Conservation (phyloP, 2,888 invertebrate species). For the Eurytoma adleriae region DNA sequence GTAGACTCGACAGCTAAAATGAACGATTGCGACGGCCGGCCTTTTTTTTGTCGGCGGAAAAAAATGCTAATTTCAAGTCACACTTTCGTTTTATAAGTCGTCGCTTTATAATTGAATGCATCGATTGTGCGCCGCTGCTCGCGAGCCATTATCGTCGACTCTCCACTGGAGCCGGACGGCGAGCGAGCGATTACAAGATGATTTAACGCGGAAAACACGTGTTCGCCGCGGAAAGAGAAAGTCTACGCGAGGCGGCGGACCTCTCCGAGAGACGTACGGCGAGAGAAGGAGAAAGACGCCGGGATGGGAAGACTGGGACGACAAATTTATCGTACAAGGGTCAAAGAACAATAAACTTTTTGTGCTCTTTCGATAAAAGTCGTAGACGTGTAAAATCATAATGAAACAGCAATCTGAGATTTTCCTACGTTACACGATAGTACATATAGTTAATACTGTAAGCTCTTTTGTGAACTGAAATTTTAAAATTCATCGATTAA, state of each 20-base stretch:
- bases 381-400: slow-evolving; percentile 31
- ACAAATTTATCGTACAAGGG: background rate
- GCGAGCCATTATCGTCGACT: background rate
- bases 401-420: slow-evolving; percentile 46
- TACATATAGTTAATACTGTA: no score
- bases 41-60: background rate
- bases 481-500: no score
- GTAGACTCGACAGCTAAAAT: background rate
- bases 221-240: slow-evolving; percentile 52
- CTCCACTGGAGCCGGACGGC: no score
- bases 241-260: slow-evolving; percentile 6
- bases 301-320: background rate
- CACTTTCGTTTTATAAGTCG: background rate
- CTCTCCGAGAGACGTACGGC: background rate
- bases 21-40: slow-evolving; percentile 4
- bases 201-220: slow-evolving; percentile 56
- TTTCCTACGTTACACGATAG: no score
- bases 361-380: background rate
- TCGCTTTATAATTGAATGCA: slow-evolving; percentile 28
- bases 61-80: slow-evolving; percentile 16
- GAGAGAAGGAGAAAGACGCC: background rate
- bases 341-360: slow-evolving; percentile 1
- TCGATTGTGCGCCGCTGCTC: slow-evolving; percentile 13
- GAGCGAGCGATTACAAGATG: slow-evolving; percentile 42
- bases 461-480: no score